These are phyloP conservation scores for Aurelia aurita complex sp. Pacific DNA, from an alignment of 30 jellyfish, hydroid and myxozoan species.

Conservation along the genomic window DNA sequence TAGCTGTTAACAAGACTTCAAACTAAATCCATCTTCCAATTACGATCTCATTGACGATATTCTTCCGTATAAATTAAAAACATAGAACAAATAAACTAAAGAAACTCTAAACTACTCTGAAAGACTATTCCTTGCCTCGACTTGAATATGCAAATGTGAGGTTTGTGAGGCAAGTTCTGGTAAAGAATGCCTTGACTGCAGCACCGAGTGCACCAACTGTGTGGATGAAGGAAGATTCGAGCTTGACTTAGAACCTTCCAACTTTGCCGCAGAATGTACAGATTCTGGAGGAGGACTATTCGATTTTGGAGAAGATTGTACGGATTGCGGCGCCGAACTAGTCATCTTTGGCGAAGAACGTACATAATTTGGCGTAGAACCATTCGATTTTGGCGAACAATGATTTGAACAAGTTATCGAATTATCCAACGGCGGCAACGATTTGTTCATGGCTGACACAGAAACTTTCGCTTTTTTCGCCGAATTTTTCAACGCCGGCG, in stretches of 20 bases:
- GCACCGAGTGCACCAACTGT: too few species aligned
- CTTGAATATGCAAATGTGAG: slow-evolving; percentile 16
- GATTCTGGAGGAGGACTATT: too few species aligned
- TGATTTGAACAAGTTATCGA: background rate
- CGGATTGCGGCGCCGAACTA: background rate
- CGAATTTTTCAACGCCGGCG: background rate
- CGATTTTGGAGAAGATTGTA: too few species aligned
- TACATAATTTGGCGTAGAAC: background rate
- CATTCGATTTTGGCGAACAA: slow-evolving; percentile 34
- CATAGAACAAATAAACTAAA: too few species aligned
- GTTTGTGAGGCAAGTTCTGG: background rate
- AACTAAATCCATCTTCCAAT: too few species aligned
- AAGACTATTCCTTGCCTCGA: slow-evolving; percentile 18
- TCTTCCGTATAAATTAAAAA: too few species aligned
- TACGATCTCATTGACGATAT: too few species aligned
- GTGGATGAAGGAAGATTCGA: too few species aligned
- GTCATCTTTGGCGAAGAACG: slow-evolving; percentile 10
- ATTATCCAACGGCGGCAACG: background rate
- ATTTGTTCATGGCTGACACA: background rate
- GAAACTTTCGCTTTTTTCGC: background rate
- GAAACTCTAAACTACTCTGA: slow-evolving; percentile 28
- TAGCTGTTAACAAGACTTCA: too few species aligned
- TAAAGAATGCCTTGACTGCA: too few species aligned
- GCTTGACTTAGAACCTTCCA: too few species aligned
- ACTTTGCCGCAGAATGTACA: too few species aligned